Evolutionary conservation across 2,113 vertebrate species (phyloP).

Genomic region (Megaceryle torquata): DNA sequence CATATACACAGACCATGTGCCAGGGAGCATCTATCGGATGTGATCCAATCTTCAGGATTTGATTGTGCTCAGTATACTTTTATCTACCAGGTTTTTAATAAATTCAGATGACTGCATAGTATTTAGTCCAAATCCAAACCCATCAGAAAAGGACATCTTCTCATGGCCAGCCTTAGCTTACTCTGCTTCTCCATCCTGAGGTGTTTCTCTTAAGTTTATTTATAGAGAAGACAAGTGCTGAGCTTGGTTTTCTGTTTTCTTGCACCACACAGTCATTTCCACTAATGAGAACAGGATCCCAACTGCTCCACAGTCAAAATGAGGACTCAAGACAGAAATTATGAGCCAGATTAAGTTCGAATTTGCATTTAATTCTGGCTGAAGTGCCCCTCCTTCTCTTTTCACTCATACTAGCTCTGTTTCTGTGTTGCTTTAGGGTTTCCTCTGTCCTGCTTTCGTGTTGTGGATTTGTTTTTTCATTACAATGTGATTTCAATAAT

Average conservation of each 20-base stretch:
- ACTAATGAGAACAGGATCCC: neutral
- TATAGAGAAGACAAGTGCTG: neutral
- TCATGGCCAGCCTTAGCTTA: neutral
- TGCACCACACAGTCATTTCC: neutral
- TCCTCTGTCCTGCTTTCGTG: constrained; percentile 30
- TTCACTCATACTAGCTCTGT: neutral
- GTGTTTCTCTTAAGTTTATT: neutral
- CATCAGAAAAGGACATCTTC: neutral
- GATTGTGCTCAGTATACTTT: neutral
- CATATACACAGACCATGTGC: fast-evolving
- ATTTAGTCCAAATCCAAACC: neutral
- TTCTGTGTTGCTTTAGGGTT: constrained; percentile 27
- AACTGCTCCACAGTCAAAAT: constrained; percentile 20
- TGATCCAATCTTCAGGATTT: neutral
- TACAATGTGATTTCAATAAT: constrained; percentile 10
- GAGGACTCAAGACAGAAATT: neutral
- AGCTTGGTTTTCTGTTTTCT: neutral
- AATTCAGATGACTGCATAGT: neutral
- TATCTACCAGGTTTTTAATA: neutral
- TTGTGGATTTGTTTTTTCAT: constrained; percentile 25
- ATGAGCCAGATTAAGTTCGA: neutral
- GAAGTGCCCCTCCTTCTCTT: neutral
- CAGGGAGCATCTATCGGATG: neutral
- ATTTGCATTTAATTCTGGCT: constrained; percentile 45
- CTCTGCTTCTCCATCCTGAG: neutral